A percentile compares a stretch with the other conserved stretches of the same genome.
Evolutionary conservation across 2,113 vertebrate species (phyloP).

Genomic region (Callorhinus ursinus): DNA sequence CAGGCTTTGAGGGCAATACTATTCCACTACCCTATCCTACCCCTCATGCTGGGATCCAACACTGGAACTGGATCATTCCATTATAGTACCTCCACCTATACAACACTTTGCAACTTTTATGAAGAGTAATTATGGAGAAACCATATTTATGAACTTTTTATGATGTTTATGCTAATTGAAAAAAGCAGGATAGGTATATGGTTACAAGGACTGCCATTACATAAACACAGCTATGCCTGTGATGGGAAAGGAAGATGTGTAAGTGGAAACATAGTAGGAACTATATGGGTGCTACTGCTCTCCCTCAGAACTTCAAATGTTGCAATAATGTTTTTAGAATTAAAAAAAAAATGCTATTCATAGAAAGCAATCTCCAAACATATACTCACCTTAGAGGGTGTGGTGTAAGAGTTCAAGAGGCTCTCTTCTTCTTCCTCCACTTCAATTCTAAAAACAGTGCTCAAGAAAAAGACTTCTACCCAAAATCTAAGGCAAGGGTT

Average conservation of each 20-base stretch:
- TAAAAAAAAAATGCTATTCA: background rate
- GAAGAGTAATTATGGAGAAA: background rate
- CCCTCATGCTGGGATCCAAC: background rate
- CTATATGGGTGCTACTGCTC: background rate
- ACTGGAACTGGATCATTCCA: background rate
- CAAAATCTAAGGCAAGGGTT: background rate
- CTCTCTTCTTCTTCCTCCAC: slow-evolving; percentile 92
- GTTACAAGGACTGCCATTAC: background rate
- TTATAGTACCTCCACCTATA: background rate
- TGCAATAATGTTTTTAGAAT: background rate
- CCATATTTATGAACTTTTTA: background rate
- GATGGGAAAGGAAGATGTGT: background rate
- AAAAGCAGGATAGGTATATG: background rate
- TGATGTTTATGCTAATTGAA: background rate
- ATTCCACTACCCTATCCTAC: background rate
- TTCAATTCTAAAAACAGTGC: slow-evolving; percentile 85
- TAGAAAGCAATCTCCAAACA: background rate
- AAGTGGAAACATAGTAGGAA: background rate
- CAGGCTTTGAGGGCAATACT: background rate
- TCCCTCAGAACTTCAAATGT: background rate
- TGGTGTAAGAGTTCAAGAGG: slow-evolving; percentile 91
- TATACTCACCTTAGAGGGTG: slow-evolving; percentile 90
- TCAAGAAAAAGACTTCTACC: slow-evolving; percentile 55
- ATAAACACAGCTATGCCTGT: background rate
- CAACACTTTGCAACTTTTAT: background rate